Evolutionary conservation across 2,888 invertebrate genomes (phyloP), one percentile per base, ranked within the genome.

Genomic region (Eupithecia subfuscata): DNA sequence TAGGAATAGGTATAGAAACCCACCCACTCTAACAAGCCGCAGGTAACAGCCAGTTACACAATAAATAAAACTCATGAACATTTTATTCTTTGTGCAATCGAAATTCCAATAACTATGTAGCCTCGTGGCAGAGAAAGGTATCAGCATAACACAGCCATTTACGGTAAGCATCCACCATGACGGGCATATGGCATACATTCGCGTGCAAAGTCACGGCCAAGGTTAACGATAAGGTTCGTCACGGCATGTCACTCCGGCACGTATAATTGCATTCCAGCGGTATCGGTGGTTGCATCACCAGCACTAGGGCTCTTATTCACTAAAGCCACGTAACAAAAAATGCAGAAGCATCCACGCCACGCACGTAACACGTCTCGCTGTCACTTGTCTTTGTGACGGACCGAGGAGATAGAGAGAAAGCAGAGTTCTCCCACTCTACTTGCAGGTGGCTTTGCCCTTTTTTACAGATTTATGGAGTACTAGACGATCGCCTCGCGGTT

Each of bases 181-280:
- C 79, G 79, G 77, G 64, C 75, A 69, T 77, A 74, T 76, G 77
- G 70, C 75, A 76, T 77, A 75, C 75, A 73, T 74, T 64, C 78
- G 77, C 79, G 79, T 80, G 85, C 89, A 91, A 90, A 90, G 92
- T 91, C 94, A 93, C 79, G 92, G 94, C 89, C 93, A 94, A 94
- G 94, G 94, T 87, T 88, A 78, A 82, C 90, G 92, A 93, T 93
- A 92, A 89, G 87, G 86, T 90, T 89, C 89, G 92, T 90, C 92
- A 90, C 90, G 90, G 87, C 84, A 84, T 89, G 92, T 90, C 92
- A 90, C 90, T 90, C 86, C 84, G 84, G 86, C 89, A 88, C 87
- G 89, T 91, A 90, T 91, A 90, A 91, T 92, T 91, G 90, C 94
- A 94, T 94, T 92, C 93, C 92, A 81, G 30, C 89, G 89, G 86